Evolutionary conservation across 2,113 vertebrate genomes (phyloP), one percentile per base, ranked within the genome.

Genomic region (Esox niger): DNA sequence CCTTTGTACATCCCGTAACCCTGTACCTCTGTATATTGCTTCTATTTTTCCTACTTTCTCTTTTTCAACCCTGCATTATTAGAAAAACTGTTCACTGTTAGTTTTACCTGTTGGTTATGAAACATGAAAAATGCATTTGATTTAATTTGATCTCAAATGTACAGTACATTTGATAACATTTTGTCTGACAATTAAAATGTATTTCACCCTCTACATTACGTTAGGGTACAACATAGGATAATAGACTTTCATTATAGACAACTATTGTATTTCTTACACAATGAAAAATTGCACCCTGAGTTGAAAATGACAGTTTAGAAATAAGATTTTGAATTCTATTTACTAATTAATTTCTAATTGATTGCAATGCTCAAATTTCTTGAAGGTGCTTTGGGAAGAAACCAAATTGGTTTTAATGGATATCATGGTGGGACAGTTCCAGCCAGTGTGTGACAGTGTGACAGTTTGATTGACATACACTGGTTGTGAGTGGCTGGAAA

Each of bases 401-500:
- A 60, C 64, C 81, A 82, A 87, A 88, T 85, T 87, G 86, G 75
- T 79, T 84, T 81, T 79, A 81, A 83, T 88, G 83, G 88, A 90
- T 86, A 85, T 87, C 84, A 85, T 63, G 69, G 86, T 78, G 81
- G 49, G 79, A 61, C 49, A 9, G 32, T 82, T 75, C 49, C 60
- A 62, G 75, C 72, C 26, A 26, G n/a, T n/a, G n/a, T n/a, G n/a
- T n/a, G 20, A 20, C 30, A 20, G 31, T 8, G 31, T 61, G 59
- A 61, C 69, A 32, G 64, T 77, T 75, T 84, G 82, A 89, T 80
- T 84, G 86, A 90, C 86, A 82, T 5, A 62, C 76, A 62, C 76
- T 84, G 71, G 79, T 87, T 79, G 76, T 68, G 73, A 69, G 77
- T 84, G 57, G 63, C 77, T 73, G 62, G 30, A 23, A 74, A 66